A percentile compares a stretch with the other conserved stretches of the same genome.
These are phyloP conservation scores for Zalophus californianus DNA, from an alignment of 2,797 vertebrate genomes.

Conservation along the genomic window DNA sequence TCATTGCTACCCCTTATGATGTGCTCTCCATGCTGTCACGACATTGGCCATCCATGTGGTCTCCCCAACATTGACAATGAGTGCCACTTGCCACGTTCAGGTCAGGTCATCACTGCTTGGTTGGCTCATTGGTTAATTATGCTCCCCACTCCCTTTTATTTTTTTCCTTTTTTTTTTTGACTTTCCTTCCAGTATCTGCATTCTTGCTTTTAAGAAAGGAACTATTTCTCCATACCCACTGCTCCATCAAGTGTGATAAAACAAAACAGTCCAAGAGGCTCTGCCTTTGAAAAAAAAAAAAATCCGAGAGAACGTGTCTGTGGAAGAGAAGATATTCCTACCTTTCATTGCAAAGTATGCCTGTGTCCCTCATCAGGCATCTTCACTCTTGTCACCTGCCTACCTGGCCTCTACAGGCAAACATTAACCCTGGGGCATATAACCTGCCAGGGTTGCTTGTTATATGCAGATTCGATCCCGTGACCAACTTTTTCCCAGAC, in stretches of 20 bases:
- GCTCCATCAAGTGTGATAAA: constrained; percentile 29
- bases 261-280: not conserved
- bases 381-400: not conserved
- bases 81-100: not conserved
- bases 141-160: not conserved
- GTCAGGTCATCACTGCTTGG: not conserved
- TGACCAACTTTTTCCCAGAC: not conserved
- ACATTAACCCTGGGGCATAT: not conserved
- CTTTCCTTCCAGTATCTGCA: not conserved
- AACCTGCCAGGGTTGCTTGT: not conserved
- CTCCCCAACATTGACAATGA: not conserved
- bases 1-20: rapidly evolving
- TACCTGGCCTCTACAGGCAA: not conserved
- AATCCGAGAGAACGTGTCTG: not conserved
- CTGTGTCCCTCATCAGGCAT: not conserved
- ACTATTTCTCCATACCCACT: not conserved
- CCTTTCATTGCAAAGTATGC: not conserved
- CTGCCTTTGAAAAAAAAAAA: not conserved
- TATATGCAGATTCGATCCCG: not conserved
- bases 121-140: not conserved
- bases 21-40: rapidly evolving
- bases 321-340: not conserved
- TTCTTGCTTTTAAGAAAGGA: not conserved
- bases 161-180: not conserved
- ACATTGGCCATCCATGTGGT: rapidly evolving